Evolutionary conservation across 1,140 invertebrate species (phyloP), one percentile per base, ranked within the genome.

Genomic region (Asbolus verrucosus): DNA sequence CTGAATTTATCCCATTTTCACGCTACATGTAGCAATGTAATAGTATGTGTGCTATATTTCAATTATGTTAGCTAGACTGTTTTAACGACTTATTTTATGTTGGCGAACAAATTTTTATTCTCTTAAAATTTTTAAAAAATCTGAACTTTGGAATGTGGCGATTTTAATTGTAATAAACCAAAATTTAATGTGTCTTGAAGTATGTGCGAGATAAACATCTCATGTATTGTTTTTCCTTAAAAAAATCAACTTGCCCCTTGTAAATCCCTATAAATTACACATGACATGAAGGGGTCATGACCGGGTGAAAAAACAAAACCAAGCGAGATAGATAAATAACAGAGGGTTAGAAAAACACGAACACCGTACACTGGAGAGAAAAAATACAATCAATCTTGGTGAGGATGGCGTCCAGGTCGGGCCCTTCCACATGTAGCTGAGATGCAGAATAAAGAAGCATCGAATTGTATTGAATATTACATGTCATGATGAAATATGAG

Each of bases 401-500:
- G 11, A 33, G n/a, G n/a, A 11, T 21, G 15, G 39, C 13, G 15
- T 16, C 15, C 61, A 63, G 33, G 61, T 62, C 60, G 11, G 21
- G 61, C 24, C 24, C 21, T 9, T 36, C 33, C 61, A 24, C 11
- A 63, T 63, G 61, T 21, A 18, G 14, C 50, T 5, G 33, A 41
- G 61, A 41, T 63, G 31, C 36, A 24, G 39, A 38, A 63, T 39
- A 61, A 61, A 31, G 33, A 63, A 63, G 33, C 19, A 13, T 63
- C 61, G 33, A 41, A 63, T 63, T 63, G 61, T 63, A 63, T 63
- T 39, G 39, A 63, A 63, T 63, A 63, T 63, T 63, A 15, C n/a
- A 63, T 63, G 31, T 18, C 33, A 19, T 39, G 30, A 61, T 63
- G 33, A 63, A 63, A 63, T 39, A 63, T 63, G 46, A 54, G 19